Base-by-base conservation (phyloP, 2,888 invertebrate species). In the Nomada ferruginata region DNA sequence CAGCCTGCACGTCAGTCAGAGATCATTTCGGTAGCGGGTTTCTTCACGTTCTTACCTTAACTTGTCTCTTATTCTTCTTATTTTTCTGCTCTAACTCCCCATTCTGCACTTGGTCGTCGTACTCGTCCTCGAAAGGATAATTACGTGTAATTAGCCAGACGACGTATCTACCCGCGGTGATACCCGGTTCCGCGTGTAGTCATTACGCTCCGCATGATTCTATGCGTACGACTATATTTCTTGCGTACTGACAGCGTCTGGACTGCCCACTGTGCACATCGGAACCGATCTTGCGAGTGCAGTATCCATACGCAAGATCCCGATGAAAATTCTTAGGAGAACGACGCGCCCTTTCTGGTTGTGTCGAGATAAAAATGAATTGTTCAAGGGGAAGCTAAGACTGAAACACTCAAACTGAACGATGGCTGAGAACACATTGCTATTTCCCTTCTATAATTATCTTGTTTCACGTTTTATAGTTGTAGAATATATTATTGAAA, bases 181-280 rank as follows among this genome's bases (percentile, higher is more conserved):
- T 87, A 88, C 86, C 71, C 57, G 68, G 69, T 81, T 86, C 88
- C 76, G 52, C 86, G 80, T 85, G 84, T 83, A 83, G 86, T 76
- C 84, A 85, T 88, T 86, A 86, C 79, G 83, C 83, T 81, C 80
- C 78, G 84, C 89, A 85, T 85, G 86, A 85, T 88, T 82, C 88
- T 86, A 88, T 88, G 87, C 84, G 85, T 87, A 90, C 86, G 86
- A 90, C 87, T 88, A 90, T 90, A 90, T 90, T 90, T 90, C 90
- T 90, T 86, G 82, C 70, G 57, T 74, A 85, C 85, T 85, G 90
- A 89, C 89, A 90, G 87, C 83, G 57, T 76, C 78, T 70, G 79
- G 87, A 89, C 87, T 89, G 87, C 89, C 90, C 90, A 90, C 89
- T 76, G 87, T 65, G 85, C 64, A 74, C 53, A 79, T 60, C 52